A percentile compares a stretch with the other conserved stretches of the same genome.
These are phyloP conservation scores for Melangyna quadrimaculata DNA, from an alignment of 2,888 invertebrate genomes.

Conservation along the genomic window DNA sequence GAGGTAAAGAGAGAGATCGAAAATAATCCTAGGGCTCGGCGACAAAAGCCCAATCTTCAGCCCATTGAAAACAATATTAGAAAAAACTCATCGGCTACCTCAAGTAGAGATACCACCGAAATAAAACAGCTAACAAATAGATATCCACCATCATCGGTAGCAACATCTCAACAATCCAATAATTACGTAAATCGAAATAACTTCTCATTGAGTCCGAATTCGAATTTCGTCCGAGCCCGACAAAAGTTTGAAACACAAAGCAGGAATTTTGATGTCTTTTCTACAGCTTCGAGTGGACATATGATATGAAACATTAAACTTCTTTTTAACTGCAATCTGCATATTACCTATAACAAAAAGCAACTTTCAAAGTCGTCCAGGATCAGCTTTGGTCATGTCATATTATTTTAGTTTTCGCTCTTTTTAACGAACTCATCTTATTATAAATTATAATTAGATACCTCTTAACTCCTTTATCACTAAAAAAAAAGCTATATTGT, in stretches of 20 bases:
- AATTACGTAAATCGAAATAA: neutral
- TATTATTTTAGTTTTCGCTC: slow-evolving; percentile 8
- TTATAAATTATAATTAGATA: slow-evolving; percentile 14
- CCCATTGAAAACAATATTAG: neutral
- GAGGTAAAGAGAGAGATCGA: slow-evolving; percentile 80
- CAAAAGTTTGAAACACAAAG: slow-evolving; percentile 54
- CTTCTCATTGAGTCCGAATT: slow-evolving; percentile 26
- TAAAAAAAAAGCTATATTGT: slow-evolving; percentile 50
- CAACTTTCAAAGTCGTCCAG: neutral
- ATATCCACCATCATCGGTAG: slow-evolving; percentile 52
- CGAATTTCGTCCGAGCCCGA: slow-evolving; percentile 45
- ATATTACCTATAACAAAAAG: no score
- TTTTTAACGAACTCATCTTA: slow-evolving; percentile 2
- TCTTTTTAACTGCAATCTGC: neutral
- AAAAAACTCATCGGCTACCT: neutral
- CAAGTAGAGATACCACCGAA: neutral
- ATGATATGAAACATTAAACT: slow-evolving; percentile 44
- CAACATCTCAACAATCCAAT: slow-evolving; percentile 49
- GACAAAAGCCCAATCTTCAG: slow-evolving; percentile 11
- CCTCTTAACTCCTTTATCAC: slow-evolving; percentile 30
- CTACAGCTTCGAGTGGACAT: slow-evolving; percentile 37
- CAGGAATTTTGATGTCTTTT: slow-evolving; percentile 37
- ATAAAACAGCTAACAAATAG: slow-evolving; percentile 18
- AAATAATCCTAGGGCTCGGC: slow-evolving; percentile 43
- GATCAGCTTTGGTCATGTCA: slow-evolving; percentile 17